Percentiles rank a stretch among this genome's conserved stretches.
Conservation (phyloP, 30 jellyfish, hydroid and myxozoan species). For the Clytia hemisphaerica region DNA sequence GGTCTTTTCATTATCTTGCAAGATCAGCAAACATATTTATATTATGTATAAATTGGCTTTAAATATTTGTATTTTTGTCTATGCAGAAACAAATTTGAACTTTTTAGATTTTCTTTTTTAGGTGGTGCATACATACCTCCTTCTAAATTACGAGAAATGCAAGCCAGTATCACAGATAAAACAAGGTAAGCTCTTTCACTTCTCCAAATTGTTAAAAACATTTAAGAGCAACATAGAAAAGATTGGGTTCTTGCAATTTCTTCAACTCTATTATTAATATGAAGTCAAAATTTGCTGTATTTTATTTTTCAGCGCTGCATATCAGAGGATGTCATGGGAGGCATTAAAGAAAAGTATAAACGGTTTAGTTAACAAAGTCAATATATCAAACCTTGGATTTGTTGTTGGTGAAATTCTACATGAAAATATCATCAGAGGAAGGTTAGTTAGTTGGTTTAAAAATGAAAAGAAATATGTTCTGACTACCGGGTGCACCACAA, state of each 20-base stretch:
- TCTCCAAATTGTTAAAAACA: neutral
- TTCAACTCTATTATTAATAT: neutral
- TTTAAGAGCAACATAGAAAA: too few relatives aligned
- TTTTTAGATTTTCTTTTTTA: neutral
- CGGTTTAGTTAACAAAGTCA: constrained; percentile 96
- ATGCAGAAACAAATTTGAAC: too few relatives aligned
- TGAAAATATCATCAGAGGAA: constrained; percentile 91
- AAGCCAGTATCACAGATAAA: constrained; percentile 77
- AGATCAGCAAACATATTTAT: too few relatives aligned
- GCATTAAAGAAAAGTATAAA: constrained; percentile 93
- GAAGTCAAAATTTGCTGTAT: neutral
- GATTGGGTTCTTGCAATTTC: neutral
- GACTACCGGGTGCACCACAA: too few relatives aligned
- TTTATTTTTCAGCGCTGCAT: constrained; percentile 54
- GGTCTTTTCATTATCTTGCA: too few relatives aligned
- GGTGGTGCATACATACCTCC: constrained; percentile 99
- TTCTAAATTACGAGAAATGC: constrained; percentile 61
- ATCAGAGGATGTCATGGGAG: constrained; percentile 99
- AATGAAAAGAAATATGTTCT: too few relatives aligned
- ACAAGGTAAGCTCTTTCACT: constrained; percentile 41
- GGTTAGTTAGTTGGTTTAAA: constrained; percentile 47
- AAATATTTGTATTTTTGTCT: neutral
- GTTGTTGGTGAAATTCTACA: constrained; percentile 83
- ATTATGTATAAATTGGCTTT: too few relatives aligned
- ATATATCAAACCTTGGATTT: constrained; percentile 76